Conservation (phyloP, 2,113 vertebrate genomes). For the Macroglossus sobrinus region DNA sequence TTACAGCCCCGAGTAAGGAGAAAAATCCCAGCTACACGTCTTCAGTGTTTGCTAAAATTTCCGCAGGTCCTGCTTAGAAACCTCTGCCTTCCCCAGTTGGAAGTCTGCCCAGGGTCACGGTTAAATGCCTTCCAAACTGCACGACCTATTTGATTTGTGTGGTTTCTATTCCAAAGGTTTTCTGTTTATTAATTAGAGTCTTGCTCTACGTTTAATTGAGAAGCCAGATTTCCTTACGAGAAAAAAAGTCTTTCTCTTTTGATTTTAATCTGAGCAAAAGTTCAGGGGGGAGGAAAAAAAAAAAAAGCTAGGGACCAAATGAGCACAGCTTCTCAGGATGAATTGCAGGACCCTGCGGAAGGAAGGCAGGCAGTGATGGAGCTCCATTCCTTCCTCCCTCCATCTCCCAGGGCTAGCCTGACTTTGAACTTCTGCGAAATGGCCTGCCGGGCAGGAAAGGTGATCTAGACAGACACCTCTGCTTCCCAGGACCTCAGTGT, state of each 20-base stretch:
- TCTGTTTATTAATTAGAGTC: slow-evolving; percentile 51
- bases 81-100: neutral
- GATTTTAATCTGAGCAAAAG: slow-evolving; percentile 23
- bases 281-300: neutral
- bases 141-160: neutral
- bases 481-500: neutral
- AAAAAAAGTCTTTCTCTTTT: slow-evolving; percentile 18
- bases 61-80: slow-evolving; percentile 19
- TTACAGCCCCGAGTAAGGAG: neutral
- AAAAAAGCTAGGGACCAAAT: neutral
- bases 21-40: neutral
- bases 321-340: neutral
- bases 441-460: neutral
- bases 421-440: neutral
- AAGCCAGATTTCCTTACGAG: slow-evolving; percentile 19
- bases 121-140: neutral
- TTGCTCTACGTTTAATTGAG: slow-evolving; percentile 30
- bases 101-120: neutral
- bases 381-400: neutral
- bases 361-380: neutral
- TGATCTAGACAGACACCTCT: neutral
- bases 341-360: neutral
- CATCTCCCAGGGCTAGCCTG: neutral
- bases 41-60: slow-evolving; percentile 36
- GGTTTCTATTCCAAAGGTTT: slow-evolving; percentile 22